Base-by-base conservation (phyloP, 2,888 invertebrate species). In the Amblyjoppa fuscipennis region DNA sequence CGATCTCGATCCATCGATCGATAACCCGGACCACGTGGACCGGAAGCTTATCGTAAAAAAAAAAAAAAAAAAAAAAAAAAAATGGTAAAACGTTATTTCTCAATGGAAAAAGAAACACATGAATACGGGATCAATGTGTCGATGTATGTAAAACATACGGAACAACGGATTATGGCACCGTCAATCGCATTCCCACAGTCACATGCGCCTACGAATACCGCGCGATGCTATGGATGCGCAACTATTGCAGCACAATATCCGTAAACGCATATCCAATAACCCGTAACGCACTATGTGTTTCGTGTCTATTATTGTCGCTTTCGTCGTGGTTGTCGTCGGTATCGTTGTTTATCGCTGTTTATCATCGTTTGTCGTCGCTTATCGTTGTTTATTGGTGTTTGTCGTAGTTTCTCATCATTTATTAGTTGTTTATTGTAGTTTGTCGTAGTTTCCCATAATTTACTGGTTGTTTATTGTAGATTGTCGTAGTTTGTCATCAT, bases 131-230 rank as follows among this genome's bases (percentile, higher is more conserved):
- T n/a, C 0, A 70, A 77, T 5, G 49, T 45, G 49, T 59, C 13
- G 2, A 5, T 16, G 45, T 11, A 49, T 41, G 49, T 25, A 56
- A 56, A 56, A 64, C 1, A 64, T 25, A 73, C 56, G 51, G 70
- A 71, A 49, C 31, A 76, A 79, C 75, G 79, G 79, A 68, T 80
- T 71, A 49, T n/a, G 53, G 56, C 31, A 45, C 7, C 49, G 20
- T 34, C 51, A 41, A 51, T 71, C 66, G 64, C 69, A 11, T 49
- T 74, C 75, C 80, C 49, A 77, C 82, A 78, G 82, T 85, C 82
- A 81, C 13, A 49, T 69, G n/a, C 68, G 49, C 64, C 66, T 77
- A 66, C 78, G 53, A 81, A 73, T 61, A n/a, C 74, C 69, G 75
- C 53, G 64, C 25, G 11, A 85, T 74, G 64, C 74, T 78, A 51